A percentile compares a stretch with the other conserved stretches of the same genome.
These are phyloP conservation scores for Montipora capitata DNA, from an alignment of 92 coral and sea anemone species.

Conservation along the genomic window DNA sequence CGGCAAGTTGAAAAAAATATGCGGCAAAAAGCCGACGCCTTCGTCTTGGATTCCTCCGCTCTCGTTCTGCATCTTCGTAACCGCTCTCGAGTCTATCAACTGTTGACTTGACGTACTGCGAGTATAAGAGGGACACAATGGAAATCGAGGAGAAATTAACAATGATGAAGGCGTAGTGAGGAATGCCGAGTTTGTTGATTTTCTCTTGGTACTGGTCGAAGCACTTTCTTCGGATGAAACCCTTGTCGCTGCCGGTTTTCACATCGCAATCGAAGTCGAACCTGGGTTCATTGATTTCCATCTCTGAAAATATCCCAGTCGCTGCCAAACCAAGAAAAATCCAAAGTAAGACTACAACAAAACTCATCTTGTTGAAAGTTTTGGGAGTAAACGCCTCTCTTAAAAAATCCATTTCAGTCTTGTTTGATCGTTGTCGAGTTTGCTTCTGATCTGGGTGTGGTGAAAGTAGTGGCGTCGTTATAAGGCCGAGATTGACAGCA, in stretches of 20 bases:
- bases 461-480: no score
- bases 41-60: not conserved
- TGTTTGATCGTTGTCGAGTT: no score
- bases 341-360: no score
- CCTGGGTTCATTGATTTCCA: no score
- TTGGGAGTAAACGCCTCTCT: no score
- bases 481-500: no score
- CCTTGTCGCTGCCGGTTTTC: not conserved
- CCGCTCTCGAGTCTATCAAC: not conserved
- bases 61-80: not conserved
- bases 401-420: no score
- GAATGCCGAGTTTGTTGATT: conserved; percentile 12
- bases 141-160: not conserved
- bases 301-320: no score
- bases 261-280: conserved; percentile 21
- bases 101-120: conserved; percentile 17
- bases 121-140: conserved; percentile 6
- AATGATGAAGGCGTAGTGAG: conserved; percentile 23
- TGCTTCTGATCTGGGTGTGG: no score
- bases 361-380: no score
- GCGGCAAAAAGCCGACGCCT: not conserved
- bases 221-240: conserved; percentile 21
- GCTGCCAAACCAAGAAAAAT: no score
- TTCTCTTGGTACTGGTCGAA: conserved; percentile 11
- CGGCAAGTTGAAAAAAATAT: conserved; percentile 9